phyloP scores from a whole-genome alignment of 2,888 invertebrate genomes.

The Pelosia muscerda region DNA sequence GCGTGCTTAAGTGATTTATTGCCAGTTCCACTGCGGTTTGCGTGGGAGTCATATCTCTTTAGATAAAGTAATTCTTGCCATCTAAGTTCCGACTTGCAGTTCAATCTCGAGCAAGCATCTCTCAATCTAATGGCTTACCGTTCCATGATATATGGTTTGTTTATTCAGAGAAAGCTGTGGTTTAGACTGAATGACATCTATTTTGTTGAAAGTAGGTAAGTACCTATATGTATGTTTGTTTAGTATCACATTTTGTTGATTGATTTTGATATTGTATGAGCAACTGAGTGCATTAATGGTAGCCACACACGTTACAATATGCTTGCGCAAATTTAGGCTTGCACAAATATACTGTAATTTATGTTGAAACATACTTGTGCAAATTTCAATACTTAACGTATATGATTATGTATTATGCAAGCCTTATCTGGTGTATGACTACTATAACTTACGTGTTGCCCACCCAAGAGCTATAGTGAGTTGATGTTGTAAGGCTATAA shows the following conservation, averaged over 20 bases:
- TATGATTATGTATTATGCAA: too few species aligned
- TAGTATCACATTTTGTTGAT: constrained; percentile 36
- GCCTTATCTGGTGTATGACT: too few species aligned
- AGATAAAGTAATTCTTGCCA: constrained; percentile 57
- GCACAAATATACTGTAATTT: too few species aligned
- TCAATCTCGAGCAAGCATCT: constrained; percentile 64
- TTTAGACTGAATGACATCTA: constrained; percentile 48
- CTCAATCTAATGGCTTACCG: constrained; percentile 66
- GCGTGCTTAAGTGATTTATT: constrained; percentile 55
- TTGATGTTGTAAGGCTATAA: too few species aligned
- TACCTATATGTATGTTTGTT: constrained; percentile 32
- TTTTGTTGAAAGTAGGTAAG: constrained; percentile 34
- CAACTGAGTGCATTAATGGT: neutral
- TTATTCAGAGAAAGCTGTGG: constrained; percentile 65
- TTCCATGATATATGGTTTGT: constrained; percentile 70
- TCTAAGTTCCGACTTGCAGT: constrained; percentile 54
- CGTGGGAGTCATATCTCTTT: constrained; percentile 61
- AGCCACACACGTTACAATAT: too few species aligned
- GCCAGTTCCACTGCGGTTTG: constrained; percentile 45
- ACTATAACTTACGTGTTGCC: too few species aligned
- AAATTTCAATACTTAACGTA: too few species aligned
- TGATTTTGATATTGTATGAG: constrained; percentile 14
- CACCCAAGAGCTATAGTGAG: too few species aligned
- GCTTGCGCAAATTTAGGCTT: too few species aligned
- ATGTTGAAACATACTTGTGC: too few species aligned